phyloP scores from a whole-genome alignment of 2,113 vertebrate genomes.

The Channa maculata region DNA sequence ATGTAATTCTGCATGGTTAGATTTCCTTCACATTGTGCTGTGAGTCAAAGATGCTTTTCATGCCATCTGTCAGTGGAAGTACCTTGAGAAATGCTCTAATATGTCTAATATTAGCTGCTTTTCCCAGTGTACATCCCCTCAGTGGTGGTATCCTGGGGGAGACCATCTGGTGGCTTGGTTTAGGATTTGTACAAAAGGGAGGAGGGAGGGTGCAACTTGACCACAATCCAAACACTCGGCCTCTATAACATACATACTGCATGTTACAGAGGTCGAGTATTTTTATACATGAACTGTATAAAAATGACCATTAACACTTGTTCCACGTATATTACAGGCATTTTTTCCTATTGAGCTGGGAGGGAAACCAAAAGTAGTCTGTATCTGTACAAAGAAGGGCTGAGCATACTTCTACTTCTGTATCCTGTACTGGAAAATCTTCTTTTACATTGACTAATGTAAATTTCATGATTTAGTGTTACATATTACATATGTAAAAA shows the following conservation, averaged over 20 bases:
- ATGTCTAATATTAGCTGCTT: conserved; percentile 76
- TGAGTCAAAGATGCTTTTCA: conserved; percentile 61
- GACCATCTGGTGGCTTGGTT: conserved; percentile 77
- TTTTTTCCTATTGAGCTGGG: no score
- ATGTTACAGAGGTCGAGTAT: no score
- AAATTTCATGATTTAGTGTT: no score
- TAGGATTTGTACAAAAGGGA: conserved; percentile 51
- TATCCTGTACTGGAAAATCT: no score
- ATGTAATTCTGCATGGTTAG: neutral
- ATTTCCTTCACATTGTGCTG: conserved; percentile 42
- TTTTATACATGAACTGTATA: no score
- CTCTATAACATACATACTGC: conserved; percentile 6
- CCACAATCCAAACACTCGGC: neutral
- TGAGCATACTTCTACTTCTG: no score
- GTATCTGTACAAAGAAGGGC: no score
- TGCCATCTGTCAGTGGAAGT: conserved; percentile 73
- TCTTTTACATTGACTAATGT: no score
- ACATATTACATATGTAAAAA: no score
- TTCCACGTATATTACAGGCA: no score
- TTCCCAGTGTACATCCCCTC: conserved; percentile 65
- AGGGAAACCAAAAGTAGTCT: no score
- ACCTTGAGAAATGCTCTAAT: conserved; percentile 71
- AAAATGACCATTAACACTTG: no score
- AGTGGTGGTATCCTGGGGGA: conserved; percentile 68
- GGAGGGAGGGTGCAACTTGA: neutral